Percentiles rank a stretch among this genome's conserved stretches.
Evolutionary conservation across 2,797 vertebrate genomes (phyloP).

Genomic region (Huso huso): DNA sequence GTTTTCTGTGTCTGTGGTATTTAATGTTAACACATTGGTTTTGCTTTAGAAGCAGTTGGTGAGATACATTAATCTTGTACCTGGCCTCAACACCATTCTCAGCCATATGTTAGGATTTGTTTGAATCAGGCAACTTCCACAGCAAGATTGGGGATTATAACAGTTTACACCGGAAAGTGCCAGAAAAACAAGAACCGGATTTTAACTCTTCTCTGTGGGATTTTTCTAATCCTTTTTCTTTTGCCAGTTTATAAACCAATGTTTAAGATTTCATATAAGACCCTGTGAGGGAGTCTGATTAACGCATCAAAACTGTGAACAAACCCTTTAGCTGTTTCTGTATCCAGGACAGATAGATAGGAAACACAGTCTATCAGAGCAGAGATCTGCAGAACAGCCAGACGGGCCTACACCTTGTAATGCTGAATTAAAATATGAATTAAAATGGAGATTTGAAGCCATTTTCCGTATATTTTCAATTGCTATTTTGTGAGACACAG

Average conservation of each 20-base stretch:
- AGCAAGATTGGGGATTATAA: slow-evolving; percentile 1
- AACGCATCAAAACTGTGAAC: not conserved
- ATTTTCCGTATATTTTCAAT: too few species aligned
- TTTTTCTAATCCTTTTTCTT: slow-evolving; percentile 2
- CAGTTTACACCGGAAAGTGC: not conserved
- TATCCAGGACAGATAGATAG: not conserved
- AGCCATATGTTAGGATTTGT: not conserved
- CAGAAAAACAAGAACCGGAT: not conserved
- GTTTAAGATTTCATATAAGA: slow-evolving; percentile 2
- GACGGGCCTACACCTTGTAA: too few species aligned
- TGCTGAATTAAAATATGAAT: too few species aligned
- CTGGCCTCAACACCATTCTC: not conserved
- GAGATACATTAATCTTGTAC: not conserved
- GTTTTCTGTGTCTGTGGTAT: not conserved
- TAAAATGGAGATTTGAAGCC: too few species aligned
- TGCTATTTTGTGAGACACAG: too few species aligned
- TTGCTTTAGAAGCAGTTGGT: not conserved
- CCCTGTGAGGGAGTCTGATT: slow-evolving; percentile 1
- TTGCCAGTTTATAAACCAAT: slow-evolving; percentile 10
- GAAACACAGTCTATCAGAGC: not conserved
- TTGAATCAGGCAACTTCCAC: slow-evolving; percentile 1
- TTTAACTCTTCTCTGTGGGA: not conserved
- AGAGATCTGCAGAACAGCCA: too few species aligned
- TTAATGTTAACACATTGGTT: not conserved
- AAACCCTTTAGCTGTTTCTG: slow-evolving; percentile 7